Evolutionary conservation across 2,888 invertebrate species (phyloP).

Genomic region (Phyto melanocephala): DNA sequence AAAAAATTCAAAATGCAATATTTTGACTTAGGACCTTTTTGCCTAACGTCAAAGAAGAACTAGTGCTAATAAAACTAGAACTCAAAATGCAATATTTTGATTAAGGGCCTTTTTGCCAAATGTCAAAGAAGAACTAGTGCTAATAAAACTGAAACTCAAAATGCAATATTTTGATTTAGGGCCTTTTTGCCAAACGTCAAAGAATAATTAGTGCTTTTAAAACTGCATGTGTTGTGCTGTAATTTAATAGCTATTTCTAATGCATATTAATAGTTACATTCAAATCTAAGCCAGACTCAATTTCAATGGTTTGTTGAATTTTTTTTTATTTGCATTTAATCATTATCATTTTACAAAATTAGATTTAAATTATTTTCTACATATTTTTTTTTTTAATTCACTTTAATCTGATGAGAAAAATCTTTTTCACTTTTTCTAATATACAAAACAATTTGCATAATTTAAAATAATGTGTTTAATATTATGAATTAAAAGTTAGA

Average conservation of each 20-base stretch:
- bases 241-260: background rate
- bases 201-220: background rate
- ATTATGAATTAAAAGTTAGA: constrained; percentile 47
- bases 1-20: too few species aligned
- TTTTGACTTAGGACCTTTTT: too few species aligned
- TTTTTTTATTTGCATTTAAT: constrained; percentile 39
- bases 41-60: too few species aligned
- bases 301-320: constrained; percentile 6
- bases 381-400: constrained; percentile 25
- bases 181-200: too few species aligned
- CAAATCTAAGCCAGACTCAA: constrained; percentile 1
- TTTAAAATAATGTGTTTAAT: constrained; percentile 58
- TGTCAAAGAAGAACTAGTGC: too few species aligned
- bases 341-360: constrained; percentile 49
- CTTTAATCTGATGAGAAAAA: constrained; percentile 56
- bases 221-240: background rate
- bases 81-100: too few species aligned
- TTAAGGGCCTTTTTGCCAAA: too few species aligned
- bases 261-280: background rate
- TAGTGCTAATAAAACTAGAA: background rate
- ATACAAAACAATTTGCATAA: constrained; percentile 58
- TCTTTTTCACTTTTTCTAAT: constrained; percentile 25
- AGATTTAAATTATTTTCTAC: constrained; percentile 31
- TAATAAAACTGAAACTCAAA: too few species aligned
- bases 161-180: too few species aligned